Percentiles rank a stretch among this genome's conserved stretches.
phyloP scores from a whole-genome alignment of 37 sponge, comb jelly and placozoan genomes.

The Chondrosia reniformis region DNA sequence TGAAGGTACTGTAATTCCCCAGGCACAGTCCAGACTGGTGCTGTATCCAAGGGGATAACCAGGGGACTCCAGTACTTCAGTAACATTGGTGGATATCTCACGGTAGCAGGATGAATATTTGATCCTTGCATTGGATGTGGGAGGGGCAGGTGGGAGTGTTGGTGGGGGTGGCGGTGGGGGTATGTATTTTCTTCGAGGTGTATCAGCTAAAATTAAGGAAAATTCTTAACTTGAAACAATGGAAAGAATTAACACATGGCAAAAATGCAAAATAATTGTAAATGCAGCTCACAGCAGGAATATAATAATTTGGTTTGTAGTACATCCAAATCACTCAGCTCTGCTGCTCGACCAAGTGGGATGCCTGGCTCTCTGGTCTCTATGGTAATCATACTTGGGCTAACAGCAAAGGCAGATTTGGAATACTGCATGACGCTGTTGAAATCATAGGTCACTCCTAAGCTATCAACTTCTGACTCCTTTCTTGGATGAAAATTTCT shows the following conservation, averaged over 20 bases:
- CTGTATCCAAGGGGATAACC: constrained; percentile 22
- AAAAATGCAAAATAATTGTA: too few species aligned
- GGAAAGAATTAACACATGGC: too few species aligned
- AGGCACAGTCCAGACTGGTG: constrained; percentile 34
- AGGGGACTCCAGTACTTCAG: constrained; percentile 34
- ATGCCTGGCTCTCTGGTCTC: constrained; percentile 32
- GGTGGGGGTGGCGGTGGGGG: too few species aligned
- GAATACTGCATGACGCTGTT: constrained; percentile 86
- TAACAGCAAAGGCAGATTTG: constrained; percentile 6
- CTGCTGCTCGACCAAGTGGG: constrained; percentile 45
- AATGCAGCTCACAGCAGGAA: constrained; percentile 65
- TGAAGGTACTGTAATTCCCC: constrained; percentile 26
- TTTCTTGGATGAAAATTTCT: constrained; percentile 37
- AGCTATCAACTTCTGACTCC: constrained; percentile 28
- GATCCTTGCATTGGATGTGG: too few species aligned
- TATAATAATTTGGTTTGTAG: constrained; percentile 65
- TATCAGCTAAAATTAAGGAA: too few species aligned
- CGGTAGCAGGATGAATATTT: constrained; percentile 13
- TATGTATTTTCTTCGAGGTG: too few species aligned
- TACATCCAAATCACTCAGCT: constrained; percentile 54
- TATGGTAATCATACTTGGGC: constrained; percentile 26
- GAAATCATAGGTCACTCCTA: constrained; percentile 74
- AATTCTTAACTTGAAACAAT: too few species aligned
- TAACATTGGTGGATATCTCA: background rate
- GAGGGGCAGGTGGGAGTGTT: too few species aligned